Base-by-base conservation (phyloP, 2,797 vertebrate genomes). In the Mallotus villosus region DNA sequence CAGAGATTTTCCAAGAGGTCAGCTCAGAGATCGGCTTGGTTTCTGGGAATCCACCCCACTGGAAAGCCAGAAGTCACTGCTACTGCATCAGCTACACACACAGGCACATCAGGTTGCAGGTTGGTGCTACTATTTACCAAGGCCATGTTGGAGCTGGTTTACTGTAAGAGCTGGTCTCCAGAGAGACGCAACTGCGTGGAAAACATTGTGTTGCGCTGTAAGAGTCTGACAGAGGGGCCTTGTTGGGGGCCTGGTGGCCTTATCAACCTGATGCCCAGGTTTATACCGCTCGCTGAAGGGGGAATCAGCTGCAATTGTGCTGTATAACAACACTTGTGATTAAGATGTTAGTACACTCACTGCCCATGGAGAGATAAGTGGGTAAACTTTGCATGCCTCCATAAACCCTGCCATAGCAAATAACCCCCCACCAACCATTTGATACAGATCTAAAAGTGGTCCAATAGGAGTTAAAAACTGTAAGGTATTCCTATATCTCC, bases 381-480 rank as follows among this genome's bases (percentile, higher is more conserved):
- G 51, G 17, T 19, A 7, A 5, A 55, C 51, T 55, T 17, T n/a
- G 17, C 16, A 55, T 55, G 51, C 17, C 51, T 55, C 11, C 4
- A 16, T n/a, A 5, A n/a, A n/a, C 51, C 41, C 3, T 46, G 9
- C 51, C 51, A 17, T 8, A 17, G 51, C 19, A 17, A 55, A 55
- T 55, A 55, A 67, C 75, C 74, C 29, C 37, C 55, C 60, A 60
- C 27, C 21, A 6, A 27, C 32, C 34, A 49, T 27, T 60, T 67
- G 71, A 82, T 84, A 76, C 16, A 22, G 41, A 78, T 78, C 72
- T 78, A 61, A 37, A 61, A 27, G 22, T 51, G 58, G 72, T 37
- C 76, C 75, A 71, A 29, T 58, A 55, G 27, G 49, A 69, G 74
- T 74, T 80, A 71, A 78, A 82, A 75, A 68, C 72, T 60, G 58